Evolutionary conservation across 2,797 vertebrate species (phyloP).

Genomic region (Xenentodon cancila): DNA sequence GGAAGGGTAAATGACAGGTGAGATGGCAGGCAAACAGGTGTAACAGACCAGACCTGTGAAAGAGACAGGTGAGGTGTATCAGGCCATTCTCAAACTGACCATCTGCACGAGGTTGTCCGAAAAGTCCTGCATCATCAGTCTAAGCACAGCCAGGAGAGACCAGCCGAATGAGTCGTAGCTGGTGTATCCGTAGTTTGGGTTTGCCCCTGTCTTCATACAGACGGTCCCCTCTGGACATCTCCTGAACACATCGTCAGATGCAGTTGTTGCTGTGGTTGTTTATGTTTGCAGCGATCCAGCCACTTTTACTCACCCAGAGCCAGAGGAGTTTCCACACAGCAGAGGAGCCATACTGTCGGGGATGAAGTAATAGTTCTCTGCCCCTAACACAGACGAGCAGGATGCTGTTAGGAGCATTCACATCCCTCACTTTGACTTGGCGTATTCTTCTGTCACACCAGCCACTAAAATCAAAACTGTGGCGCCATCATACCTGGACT

Average conservation of each 20-base stretch:
- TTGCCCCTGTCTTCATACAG: slow-evolving; percentile 84
- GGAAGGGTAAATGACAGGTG: slow-evolving; percentile 20
- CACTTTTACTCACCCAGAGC: slow-evolving; percentile 81
- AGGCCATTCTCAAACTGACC: slow-evolving; percentile 65
- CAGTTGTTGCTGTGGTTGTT: neutral
- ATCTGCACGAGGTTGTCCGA: slow-evolving; percentile 90
- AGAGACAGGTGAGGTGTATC: neutral
- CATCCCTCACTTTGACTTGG: no score
- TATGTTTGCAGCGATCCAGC: neutral
- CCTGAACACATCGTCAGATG: slow-evolving; percentile 67
- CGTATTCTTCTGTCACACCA: no score
- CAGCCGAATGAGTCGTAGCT: slow-evolving; percentile 90
- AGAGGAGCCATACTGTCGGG: slow-evolving; percentile 78
- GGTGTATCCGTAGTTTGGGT: slow-evolving; percentile 92
- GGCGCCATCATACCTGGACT: no score
- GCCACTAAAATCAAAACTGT: no score
- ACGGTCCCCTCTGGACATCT: slow-evolving; percentile 85
- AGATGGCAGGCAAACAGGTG: neutral
- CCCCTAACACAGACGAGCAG: neutral
- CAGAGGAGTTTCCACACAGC: slow-evolving; percentile 90
- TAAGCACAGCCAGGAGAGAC: slow-evolving; percentile 90
- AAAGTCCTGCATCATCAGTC: slow-evolving; percentile 90
- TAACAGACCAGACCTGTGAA: neutral
- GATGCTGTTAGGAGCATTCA: no score
- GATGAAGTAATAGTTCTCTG: slow-evolving; percentile 83